These are phyloP conservation scores for Eupeodes latifasciatus DNA, from an alignment of 2,888 invertebrate genomes.

Conservation along the genomic window DNA sequence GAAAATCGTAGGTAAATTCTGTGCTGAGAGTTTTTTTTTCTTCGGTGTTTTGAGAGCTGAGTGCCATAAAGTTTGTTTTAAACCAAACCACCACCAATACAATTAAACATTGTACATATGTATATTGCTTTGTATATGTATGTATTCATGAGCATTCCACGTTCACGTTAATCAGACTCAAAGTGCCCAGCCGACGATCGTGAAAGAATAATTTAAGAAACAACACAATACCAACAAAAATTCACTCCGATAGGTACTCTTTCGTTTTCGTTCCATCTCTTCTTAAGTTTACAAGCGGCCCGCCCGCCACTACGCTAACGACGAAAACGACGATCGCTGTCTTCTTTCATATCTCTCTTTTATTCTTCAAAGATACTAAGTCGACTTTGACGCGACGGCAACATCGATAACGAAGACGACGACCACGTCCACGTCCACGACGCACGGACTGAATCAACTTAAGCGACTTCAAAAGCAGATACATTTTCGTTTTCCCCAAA, in stretches of 20 bases:
- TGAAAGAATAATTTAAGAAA: slow-evolving; percentile 29
- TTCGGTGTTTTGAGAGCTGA: slow-evolving; percentile 37
- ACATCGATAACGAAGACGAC: background rate
- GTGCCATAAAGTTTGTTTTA: slow-evolving; percentile 64
- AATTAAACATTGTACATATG: background rate
- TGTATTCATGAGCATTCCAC: background rate
- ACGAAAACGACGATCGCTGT: background rate
- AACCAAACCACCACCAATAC: slow-evolving; percentile 44
- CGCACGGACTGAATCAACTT: background rate
- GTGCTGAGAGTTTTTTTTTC: slow-evolving; percentile 64
- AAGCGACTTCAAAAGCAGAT: slow-evolving; percentile 20
- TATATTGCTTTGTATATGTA: background rate
- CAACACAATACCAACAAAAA: background rate
- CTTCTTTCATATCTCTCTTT: slow-evolving; percentile 66
- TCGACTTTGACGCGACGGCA: slow-evolving; percentile 1
- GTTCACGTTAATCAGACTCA: background rate
- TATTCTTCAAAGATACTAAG: slow-evolving; percentile 43
- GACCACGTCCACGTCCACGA: background rate
- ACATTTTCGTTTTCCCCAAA: slow-evolving; percentile 42
- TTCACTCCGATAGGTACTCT: slow-evolving; percentile 48
- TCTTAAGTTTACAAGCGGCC: slow-evolving; percentile 29
- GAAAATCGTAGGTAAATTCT: slow-evolving; percentile 76
- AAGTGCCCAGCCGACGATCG: slow-evolving; percentile 14
- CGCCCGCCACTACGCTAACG: background rate
- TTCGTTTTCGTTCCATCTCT: slow-evolving; percentile 59